Evolutionary conservation across 2,888 invertebrate genomes (phyloP).

Genomic region (Desoria tigrina): DNA sequence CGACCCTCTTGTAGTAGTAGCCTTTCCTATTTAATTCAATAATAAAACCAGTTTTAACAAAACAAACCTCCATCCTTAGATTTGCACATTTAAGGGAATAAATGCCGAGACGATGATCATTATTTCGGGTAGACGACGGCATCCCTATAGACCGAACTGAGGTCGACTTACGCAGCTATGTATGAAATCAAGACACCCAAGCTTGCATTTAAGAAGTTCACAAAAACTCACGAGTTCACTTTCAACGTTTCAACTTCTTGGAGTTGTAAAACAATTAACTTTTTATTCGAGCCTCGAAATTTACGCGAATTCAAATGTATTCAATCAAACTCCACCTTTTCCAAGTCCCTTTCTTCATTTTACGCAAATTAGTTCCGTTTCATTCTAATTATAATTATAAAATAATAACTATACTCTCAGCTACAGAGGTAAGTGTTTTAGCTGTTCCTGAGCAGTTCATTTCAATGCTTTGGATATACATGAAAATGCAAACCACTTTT

Average conservation of each 20-base stretch:
- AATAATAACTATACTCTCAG: too few species aligned
- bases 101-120: slow-evolving; percentile 3
- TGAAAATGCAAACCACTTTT: too few species aligned
- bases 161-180: background rate
- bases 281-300: background rate
- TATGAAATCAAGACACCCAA: background rate
- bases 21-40: too few species aligned
- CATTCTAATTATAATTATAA: too few species aligned
- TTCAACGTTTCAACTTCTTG: slow-evolving; percentile 4
- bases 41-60: slow-evolving; percentile 13
- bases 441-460: too few species aligned
- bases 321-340: background rate
- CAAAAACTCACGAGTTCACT: slow-evolving; percentile 11
- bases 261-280: slow-evolving; percentile 14
- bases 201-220: background rate
- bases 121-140: background rate
- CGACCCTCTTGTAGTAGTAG: too few species aligned
- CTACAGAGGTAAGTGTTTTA: too few species aligned
- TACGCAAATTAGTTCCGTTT: slow-evolving; percentile 9
- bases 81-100: slow-evolving; percentile 16
- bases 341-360: background rate
- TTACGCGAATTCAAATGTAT: slow-evolving; percentile 3
- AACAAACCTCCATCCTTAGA: slow-evolving; percentile 19
- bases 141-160: background rate
- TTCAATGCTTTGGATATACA: too few species aligned